Evolutionary conservation across 2,113 vertebrate species (phyloP).

Genomic region (Cyrtonyx montezumae): DNA sequence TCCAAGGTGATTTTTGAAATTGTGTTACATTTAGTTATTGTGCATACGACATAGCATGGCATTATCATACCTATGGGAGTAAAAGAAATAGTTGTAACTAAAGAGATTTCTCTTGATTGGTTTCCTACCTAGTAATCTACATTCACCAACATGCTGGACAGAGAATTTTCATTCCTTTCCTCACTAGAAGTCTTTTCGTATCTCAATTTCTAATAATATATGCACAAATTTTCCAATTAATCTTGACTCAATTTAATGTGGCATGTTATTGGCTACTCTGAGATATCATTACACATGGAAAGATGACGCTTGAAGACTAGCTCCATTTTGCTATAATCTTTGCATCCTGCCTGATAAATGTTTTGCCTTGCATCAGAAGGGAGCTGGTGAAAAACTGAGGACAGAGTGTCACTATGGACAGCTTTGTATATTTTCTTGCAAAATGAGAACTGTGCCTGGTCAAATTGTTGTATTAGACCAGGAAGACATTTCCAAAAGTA

Average conservation of each 20-base stretch:
- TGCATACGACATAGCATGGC: background rate
- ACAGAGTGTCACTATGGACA: background rate
- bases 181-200: background rate
- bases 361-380: background rate
- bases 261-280: background rate
- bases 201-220: background rate
- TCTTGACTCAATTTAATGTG: background rate
- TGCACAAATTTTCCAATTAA: background rate
- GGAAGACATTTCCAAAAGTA: background rate
- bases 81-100: background rate
- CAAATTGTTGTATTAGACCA: background rate
- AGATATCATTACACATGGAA: background rate
- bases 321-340: background rate
- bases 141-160: background rate
- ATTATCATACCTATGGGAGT: background rate
- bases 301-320: background rate
- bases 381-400: background rate
- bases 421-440: background rate
- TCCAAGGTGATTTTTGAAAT: background rate
- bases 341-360: background rate
- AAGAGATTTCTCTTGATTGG: conserved; percentile 12
- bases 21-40: background rate
- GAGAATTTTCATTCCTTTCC: conserved; percentile 4
- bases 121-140: conserved; percentile 13
- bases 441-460: background rate